A percentile compares a stretch with the other conserved stretches of the same genome.
Evolutionary conservation across 2,888 invertebrate genomes (phyloP).

Genomic region (Crossocerus cetratus): DNA sequence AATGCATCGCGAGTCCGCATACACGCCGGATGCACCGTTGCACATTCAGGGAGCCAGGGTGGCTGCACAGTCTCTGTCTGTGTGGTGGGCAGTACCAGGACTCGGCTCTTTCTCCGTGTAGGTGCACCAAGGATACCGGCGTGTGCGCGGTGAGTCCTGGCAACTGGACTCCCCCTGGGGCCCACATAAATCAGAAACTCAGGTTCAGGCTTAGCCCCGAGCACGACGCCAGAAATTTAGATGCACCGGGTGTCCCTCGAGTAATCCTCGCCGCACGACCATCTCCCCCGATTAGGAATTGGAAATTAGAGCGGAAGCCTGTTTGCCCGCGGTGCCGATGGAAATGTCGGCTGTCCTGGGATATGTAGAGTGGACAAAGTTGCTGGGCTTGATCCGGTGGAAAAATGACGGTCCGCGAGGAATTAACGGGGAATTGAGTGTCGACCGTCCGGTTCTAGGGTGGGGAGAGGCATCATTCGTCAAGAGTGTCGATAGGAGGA

Average conservation of each 20-base stretch:
- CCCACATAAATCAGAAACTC: slow-evolving; percentile 70
- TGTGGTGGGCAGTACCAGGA: no score
- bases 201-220: slow-evolving; percentile 56
- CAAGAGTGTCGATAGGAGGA: no score
- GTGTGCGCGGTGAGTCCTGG: slow-evolving; percentile 34
- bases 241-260: slow-evolving; percentile 57
- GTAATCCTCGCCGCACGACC: slow-evolving; percentile 25
- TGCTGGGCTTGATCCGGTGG: no score
- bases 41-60: background rate
- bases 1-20: slow-evolving; percentile 5
- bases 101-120: slow-evolving; percentile 10
- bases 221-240: slow-evolving; percentile 66
- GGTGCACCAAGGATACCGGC: slow-evolving; percentile 5
- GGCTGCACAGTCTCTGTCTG: background rate
- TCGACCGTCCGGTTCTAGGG: background rate
- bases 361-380: no score
- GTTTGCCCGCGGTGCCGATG: background rate
- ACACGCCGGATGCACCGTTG: slow-evolving; percentile 9
- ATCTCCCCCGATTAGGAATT: slow-evolving; percentile 33
- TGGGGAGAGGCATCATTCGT: no score
- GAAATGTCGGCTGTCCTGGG: background rate
- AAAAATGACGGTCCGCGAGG: no score
- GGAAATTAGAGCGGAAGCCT: background rate
- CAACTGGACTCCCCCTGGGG: slow-evolving; percentile 69
- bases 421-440: no score